phyloP scores from a whole-genome alignment of 2,797 vertebrate genomes.

The Pyrocephalus nanus region DNA sequence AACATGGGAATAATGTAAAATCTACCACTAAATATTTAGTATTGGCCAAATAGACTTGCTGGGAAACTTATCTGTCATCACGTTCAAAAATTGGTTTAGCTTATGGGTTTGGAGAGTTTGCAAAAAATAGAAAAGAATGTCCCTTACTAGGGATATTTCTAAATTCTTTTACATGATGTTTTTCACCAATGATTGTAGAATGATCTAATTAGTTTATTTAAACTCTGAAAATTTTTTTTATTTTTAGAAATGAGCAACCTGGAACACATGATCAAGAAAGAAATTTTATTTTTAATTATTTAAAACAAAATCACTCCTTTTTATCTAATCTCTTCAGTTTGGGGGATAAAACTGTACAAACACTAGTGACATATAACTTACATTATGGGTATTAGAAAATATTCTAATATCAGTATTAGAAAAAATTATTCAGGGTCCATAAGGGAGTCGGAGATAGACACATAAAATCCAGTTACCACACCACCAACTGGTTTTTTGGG shows the following conservation, averaged over 20 bases:
- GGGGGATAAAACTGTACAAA: background rate
- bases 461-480: background rate
- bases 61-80: slow-evolving; percentile 40
- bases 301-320: background rate
- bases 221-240: background rate
- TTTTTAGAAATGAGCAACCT: background rate
- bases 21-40: slow-evolving; percentile 10
- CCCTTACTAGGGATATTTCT: background rate
- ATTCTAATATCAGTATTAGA: background rate
- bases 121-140: background rate
- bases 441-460: background rate
- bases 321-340: background rate
- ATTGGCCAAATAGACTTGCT: background rate
- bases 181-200: background rate
- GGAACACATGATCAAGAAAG: background rate
- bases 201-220: background rate
- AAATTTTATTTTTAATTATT: background rate
- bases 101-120: slow-evolving; percentile 20
- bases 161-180: background rate
- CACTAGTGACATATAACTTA: background rate
- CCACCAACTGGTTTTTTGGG: background rate
- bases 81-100: slow-evolving; percentile 25
- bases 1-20: slow-evolving; percentile 38
- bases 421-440: background rate
- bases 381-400: background rate